phyloP scores from a whole-genome alignment of 2,113 vertebrate genomes.

The Urocynchramus pylzowi region DNA sequence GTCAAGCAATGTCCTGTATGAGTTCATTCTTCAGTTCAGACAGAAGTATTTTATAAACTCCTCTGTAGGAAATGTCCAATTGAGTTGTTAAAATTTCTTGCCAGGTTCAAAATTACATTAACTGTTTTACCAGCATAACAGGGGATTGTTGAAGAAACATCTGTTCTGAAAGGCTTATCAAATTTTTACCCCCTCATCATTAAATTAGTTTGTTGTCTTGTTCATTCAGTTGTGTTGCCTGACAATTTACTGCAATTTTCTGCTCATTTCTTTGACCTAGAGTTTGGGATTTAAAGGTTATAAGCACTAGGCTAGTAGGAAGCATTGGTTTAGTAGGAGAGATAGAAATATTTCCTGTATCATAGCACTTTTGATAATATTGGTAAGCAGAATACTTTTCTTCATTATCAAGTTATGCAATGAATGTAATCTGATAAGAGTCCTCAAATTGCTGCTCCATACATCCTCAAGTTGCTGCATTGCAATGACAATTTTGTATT shows the following conservation, averaged over 20 bases:
- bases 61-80: neutral
- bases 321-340: neutral
- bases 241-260: neutral
- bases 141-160: neutral
- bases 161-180: neutral
- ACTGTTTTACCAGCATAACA: neutral
- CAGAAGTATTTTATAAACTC: neutral
- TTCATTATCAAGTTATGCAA: neutral
- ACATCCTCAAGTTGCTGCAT: neutral
- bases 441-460: neutral
- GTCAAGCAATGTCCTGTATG: neutral
- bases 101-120: neutral
- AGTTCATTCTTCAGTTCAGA: neutral
- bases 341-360: neutral
- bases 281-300: neutral
- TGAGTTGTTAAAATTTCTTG: neutral
- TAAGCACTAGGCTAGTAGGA: neutral
- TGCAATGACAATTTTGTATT: neutral
- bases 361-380: neutral
- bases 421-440: neutral
- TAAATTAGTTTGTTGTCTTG: neutral
- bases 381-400: neutral
- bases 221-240: neutral
- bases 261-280: neutral
- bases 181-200: neutral